Evolutionary conservation across 2,888 invertebrate species (phyloP).

Genomic region (Caenorhabditis sp.): DNA sequence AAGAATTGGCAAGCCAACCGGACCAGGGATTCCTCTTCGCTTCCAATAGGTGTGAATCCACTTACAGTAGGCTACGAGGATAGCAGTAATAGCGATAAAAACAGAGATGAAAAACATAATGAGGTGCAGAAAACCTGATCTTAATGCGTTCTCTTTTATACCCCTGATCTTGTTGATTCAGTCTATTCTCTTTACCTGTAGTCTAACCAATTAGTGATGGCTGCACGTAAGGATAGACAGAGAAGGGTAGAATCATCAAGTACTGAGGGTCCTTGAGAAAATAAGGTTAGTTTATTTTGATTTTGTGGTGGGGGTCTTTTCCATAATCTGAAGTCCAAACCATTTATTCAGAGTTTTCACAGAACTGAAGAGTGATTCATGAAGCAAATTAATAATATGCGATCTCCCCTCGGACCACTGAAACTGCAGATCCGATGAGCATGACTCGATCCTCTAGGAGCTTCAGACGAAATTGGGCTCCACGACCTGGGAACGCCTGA

Average conservation of each 20-base stretch:
- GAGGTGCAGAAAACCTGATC: no score
- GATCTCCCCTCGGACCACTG: conserved; percentile 61
- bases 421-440: conserved; percentile 49
- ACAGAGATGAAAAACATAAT: conserved; percentile 23
- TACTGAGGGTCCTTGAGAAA: no score
- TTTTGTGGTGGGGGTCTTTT: no score
- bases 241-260: no score
- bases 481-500: conserved; percentile 59
- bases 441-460: conserved; percentile 49
- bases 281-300: no score
- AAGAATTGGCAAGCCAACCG: conserved; percentile 68
- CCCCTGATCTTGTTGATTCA: conserved; percentile 5
- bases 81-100: conserved; percentile 7
- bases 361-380: no score
- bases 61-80: conserved; percentile 32
- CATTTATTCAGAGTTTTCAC: no score
- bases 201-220: conserved; percentile 2
- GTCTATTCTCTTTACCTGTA: conserved; percentile 11
- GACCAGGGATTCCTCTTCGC: conserved; percentile 75
- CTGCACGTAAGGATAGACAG: not conserved
- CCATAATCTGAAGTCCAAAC: no score
- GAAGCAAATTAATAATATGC: not conserved
- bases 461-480: conserved; percentile 66
- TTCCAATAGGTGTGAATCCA: conserved; percentile 75
- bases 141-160: no score